Percentiles rank a stretch among this genome's conserved stretches.
These are phyloP conservation scores for Falco peregrinus DNA, from an alignment of 2,797 vertebrate genomes.

Conservation along the genomic window DNA sequence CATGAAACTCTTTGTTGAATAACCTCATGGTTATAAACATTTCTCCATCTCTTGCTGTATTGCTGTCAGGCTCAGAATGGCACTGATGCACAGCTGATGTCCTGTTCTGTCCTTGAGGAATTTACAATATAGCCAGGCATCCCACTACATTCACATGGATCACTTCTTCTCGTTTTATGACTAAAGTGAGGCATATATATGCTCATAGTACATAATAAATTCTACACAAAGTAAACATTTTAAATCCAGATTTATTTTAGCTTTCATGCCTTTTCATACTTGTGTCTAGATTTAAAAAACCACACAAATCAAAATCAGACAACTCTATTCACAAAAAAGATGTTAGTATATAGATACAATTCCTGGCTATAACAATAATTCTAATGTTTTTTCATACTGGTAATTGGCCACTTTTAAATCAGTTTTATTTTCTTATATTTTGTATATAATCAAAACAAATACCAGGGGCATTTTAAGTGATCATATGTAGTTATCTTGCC, in stretches of 20 bases:
- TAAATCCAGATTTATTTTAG: not conserved
- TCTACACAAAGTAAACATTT: not conserved
- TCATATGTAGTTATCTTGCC: not conserved
- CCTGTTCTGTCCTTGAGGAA: not conserved
- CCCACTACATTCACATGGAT: not conserved
- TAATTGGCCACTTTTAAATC: not conserved
- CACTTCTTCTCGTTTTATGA: not conserved
- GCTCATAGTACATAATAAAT: not conserved
- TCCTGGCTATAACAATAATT: not conserved
- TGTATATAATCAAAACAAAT: not conserved
- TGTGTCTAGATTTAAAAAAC: not conserved
- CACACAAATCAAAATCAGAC: not conserved
- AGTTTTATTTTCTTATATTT: not conserved
- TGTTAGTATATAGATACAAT: not conserved
- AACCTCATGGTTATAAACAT: not conserved
- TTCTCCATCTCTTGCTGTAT: not conserved
- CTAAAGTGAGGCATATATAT: not conserved
- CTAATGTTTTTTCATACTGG: not conserved
- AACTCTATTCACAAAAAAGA: not conserved
- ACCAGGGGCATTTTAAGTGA: not conserved
- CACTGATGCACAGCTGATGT: not conserved
- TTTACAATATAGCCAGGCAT: not conserved
- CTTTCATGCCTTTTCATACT: not conserved
- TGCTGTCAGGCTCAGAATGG: not conserved
- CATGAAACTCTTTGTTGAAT: not conserved